These are phyloP conservation scores for Cathartes aura DNA, from an alignment of 2,113 vertebrate genomes.

Conservation along the genomic window DNA sequence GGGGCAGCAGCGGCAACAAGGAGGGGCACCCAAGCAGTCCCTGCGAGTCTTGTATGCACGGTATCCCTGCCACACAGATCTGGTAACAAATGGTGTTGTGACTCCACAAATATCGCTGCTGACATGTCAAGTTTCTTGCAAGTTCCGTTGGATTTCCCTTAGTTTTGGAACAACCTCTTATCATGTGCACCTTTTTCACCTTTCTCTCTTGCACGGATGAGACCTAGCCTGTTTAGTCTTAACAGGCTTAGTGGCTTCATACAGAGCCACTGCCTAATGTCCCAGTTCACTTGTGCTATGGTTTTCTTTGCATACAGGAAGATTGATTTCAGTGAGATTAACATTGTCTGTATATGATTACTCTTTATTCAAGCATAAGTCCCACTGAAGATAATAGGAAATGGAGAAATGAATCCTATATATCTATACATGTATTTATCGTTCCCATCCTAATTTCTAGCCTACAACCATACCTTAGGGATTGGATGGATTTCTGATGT, in stretches of 20 bases:
- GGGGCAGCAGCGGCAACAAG: neutral
- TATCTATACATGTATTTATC: neutral
- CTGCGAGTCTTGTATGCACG: rapidly evolving
- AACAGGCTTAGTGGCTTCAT: neutral
- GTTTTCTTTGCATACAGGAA: neutral
- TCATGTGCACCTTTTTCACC: neutral
- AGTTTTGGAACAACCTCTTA: neutral
- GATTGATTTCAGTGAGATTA: neutral
- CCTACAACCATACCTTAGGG: neutral
- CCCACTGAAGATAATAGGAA: neutral
- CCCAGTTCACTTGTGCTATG: neutral
- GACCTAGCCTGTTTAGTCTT: neutral
- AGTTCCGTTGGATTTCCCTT: neutral
- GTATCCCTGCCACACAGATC: neutral
- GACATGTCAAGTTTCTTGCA: neutral
- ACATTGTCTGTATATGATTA: neutral
- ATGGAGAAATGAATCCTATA: neutral
- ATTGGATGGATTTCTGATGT: neutral
- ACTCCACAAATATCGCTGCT: neutral
- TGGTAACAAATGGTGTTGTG: neutral
- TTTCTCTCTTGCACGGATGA: neutral
- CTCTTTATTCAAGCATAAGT: neutral
- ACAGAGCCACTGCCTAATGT: neutral
- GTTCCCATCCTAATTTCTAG: neutral
- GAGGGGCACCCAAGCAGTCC: rapidly evolving